Evolutionary conservation across 2,113 vertebrate genomes (phyloP).

Genomic region (Oreochromis spilurus): DNA sequence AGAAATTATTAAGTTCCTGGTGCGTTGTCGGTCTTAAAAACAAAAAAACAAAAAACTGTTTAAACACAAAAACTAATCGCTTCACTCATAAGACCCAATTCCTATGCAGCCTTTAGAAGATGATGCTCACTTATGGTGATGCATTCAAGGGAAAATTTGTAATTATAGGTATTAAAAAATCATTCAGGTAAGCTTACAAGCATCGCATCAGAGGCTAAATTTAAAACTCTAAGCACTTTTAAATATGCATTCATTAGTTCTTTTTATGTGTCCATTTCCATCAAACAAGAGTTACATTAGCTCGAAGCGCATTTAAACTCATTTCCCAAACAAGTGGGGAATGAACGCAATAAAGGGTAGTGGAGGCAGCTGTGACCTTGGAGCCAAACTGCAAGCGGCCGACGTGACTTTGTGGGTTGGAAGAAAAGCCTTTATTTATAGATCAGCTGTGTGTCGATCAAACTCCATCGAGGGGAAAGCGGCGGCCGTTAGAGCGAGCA

Average conservation of each 20-base stretch:
- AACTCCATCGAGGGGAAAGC: constrained; percentile 65
- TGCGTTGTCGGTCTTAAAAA: background rate
- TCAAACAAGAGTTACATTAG: constrained; percentile 10
- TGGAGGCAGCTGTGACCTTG: constrained; percentile 86
- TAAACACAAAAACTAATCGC: background rate
- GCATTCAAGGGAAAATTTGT: background rate
- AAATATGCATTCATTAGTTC: background rate
- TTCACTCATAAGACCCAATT: background rate
- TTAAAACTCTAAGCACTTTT: background rate
- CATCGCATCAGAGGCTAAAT: background rate
- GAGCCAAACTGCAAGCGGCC: constrained; percentile 78
- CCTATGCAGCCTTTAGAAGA: constrained; percentile 14
- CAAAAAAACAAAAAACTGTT: background rate
- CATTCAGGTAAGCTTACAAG: background rate
- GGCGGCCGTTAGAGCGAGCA: background rate
- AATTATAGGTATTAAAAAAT: constrained; percentile 1
- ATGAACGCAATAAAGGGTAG: constrained; percentile 10
- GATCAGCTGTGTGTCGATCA: constrained; percentile 88
- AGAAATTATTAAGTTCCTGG: background rate
- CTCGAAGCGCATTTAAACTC: constrained; percentile 22
- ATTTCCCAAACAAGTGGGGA: constrained; percentile 12
- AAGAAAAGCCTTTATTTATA: constrained; percentile 89
- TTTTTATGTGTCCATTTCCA: constrained; percentile 7
- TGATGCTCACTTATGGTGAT: background rate
- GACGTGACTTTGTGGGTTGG: constrained; percentile 77